Evolutionary conservation across 2,113 vertebrate species (phyloP).

Genomic region (Diphyllodes magnificus): DNA sequence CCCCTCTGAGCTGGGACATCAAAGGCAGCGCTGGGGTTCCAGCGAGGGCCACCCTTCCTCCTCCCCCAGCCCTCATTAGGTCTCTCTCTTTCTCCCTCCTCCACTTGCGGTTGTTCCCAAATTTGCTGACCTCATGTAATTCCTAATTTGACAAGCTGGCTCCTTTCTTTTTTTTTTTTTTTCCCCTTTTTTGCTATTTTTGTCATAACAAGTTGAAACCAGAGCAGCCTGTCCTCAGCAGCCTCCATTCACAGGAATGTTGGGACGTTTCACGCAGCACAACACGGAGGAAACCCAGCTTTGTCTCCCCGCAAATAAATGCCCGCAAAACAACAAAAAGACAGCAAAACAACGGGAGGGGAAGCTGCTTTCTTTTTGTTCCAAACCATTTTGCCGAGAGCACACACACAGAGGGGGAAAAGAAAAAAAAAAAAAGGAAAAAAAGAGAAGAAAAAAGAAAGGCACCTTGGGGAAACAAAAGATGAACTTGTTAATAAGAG

Average conservation of each 20-base stretch:
- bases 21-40: not conserved
- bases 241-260: not conserved
- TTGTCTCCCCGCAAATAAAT: constrained; percentile 31
- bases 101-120: not conserved
- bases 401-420: rapidly evolving
- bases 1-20: not conserved
- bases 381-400: constrained; percentile 19
- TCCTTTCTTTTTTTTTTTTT: not conserved
- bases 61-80: constrained; percentile 18
- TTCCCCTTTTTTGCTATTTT: constrained; percentile 5
- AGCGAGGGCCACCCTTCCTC: not conserved
- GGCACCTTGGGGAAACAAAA: constrained; percentile 11
- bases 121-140: constrained; percentile 62
- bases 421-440: too few relatives aligned
- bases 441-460: not conserved
- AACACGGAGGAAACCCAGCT: constrained; percentile 28
- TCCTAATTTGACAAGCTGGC: constrained; percentile 53
- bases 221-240: constrained; percentile 10
- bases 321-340: not conserved
- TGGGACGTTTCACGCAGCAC: not conserved
- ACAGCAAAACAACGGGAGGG: constrained; percentile 52
- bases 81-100: constrained; percentile 26
- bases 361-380: constrained; percentile 46
- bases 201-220: not conserved
- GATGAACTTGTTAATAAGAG: constrained; percentile 48